A percentile compares a stretch with the other conserved stretches of the same genome.
Evolutionary conservation across 2,113 vertebrate species (phyloP).

Genomic region (Gracilinanus agilis): DNA sequence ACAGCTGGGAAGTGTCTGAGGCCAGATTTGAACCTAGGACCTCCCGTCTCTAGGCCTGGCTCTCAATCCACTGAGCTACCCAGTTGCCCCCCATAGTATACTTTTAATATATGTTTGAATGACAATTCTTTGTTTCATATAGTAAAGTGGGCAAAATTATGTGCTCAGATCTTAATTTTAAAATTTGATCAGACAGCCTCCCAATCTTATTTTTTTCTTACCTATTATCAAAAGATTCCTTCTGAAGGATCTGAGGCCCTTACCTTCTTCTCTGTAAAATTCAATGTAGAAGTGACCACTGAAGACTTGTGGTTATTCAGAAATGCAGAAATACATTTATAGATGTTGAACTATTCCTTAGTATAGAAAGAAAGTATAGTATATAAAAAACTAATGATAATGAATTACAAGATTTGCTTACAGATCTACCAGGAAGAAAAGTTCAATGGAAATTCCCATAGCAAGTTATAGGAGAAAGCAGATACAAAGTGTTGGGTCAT

Average conservation of each 20-base stretch:
- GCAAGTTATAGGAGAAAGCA: neutral
- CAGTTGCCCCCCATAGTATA: no score
- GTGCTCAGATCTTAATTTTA: constrained; percentile 44
- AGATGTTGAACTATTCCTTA: neutral
- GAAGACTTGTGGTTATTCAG: neutral
- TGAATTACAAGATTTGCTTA: neutral
- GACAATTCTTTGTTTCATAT: constrained; percentile 40
- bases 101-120: constrained; percentile 39
- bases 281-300: neutral
- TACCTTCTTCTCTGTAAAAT: neutral
- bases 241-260: neutral
- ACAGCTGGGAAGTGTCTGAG: no score
- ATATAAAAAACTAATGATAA: neutral
- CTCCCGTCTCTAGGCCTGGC: no score
- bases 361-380: neutral
- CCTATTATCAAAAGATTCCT: neutral
- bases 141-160: constrained; percentile 23
- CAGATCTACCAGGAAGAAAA: neutral
- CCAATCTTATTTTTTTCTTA: neutral
- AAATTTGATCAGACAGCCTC: neutral
- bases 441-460: neutral
- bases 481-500: neutral
- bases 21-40: no score
- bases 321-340: neutral
- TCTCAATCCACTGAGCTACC: no score